Evolutionary conservation across 1,140 invertebrate genomes (phyloP).

Genomic region (Drosophila azteca): DNA sequence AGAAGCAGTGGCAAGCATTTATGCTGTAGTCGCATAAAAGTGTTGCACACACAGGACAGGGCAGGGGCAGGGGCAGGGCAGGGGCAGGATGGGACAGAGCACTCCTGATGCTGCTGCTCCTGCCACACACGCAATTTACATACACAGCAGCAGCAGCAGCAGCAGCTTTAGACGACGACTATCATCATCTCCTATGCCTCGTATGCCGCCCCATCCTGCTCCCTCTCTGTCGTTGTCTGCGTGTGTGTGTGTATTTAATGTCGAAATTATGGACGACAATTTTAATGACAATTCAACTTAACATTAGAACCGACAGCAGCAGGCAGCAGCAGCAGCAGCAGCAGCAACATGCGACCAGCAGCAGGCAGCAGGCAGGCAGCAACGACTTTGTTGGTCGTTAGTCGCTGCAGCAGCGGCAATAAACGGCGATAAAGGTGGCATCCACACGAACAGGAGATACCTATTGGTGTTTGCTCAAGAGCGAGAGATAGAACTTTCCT

Average conservation of each 20-base stretch:
- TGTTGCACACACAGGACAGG: conserved; percentile 62
- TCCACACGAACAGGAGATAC: conserved; percentile 7
- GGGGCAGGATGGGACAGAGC: conserved; percentile 5
- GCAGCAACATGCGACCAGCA: conserved; percentile 72
- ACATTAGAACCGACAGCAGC: conserved; percentile 66
- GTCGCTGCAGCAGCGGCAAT: conserved; percentile 60
- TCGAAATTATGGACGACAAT: conserved; percentile 82
- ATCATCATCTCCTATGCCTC: too few relatives aligned
- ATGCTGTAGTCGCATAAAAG: conserved; percentile 70
- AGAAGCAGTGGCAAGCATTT: conserved; percentile 64
- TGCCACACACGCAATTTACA: conserved; percentile 65
- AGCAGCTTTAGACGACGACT: conserved; percentile 19
- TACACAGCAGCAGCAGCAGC: conserved; percentile 24
- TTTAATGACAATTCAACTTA: conserved; percentile 82
- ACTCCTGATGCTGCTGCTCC: conserved; percentile 26
- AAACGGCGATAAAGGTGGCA: conserved; percentile 14
- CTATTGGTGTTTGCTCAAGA: not conserved
- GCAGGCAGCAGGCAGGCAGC: conserved; percentile 11
- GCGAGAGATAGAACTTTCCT: too few relatives aligned
- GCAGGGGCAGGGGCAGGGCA: too few relatives aligned
- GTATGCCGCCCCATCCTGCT: too few relatives aligned
- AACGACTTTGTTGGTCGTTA: conserved; percentile 75
- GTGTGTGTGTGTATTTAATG: conserved; percentile 71
- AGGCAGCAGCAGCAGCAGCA: conserved; percentile 17
- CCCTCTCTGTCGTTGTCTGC: not conserved